Evolutionary conservation across 2,797 vertebrate genomes (phyloP), one percentile per base, ranked within the genome.

Genomic region (Diplodus sargus): DNA sequence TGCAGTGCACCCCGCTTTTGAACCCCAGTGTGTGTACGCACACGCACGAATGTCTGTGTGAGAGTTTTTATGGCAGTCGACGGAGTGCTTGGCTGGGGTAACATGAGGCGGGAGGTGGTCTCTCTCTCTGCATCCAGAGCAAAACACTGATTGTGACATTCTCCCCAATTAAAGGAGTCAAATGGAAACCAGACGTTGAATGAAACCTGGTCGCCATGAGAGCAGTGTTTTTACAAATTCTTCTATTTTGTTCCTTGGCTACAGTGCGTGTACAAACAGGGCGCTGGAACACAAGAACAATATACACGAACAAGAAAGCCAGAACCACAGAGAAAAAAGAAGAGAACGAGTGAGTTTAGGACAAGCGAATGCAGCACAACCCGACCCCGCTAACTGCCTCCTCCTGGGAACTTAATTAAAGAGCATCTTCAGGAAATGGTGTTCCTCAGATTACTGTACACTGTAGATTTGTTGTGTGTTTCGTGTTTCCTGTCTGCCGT

Each of bases 91-190:
- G 76, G 75, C 84, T 75, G 25, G 53, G 60, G 91, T 92, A 93
- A 91, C 84, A 70, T 87, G 90, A 93, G 83, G 82, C 87, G 52
- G 86, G 85, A 86, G 89, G 87, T 83, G 47, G 83, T 86, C 82
- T 82, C 68, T 84, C 65, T 85, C 65, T 85, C 87, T 70, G 79
- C 76, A 81, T 90, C 79, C 82, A 85, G 69, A 93, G 91, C 85
- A 89, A 90, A 91, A 93, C 91, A 92, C 91, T 79, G 93, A 94
- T 94, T 93, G 90, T 93, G 94, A 94, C 93, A 92, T 94, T 90
- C 76, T 82, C 69, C 87, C 85, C 91, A 92, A 89, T 94, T 93
- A 94, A 92, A 92, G 48, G 74, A 83, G 53, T 84, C 76, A 85
- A 94, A 95, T 94, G 72, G 79, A 92, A 94, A 94, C 82, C 94